phyloP scores from a whole-genome alignment of 92 coral and sea anemone species.

The Palythoa heliodiscus region DNA sequence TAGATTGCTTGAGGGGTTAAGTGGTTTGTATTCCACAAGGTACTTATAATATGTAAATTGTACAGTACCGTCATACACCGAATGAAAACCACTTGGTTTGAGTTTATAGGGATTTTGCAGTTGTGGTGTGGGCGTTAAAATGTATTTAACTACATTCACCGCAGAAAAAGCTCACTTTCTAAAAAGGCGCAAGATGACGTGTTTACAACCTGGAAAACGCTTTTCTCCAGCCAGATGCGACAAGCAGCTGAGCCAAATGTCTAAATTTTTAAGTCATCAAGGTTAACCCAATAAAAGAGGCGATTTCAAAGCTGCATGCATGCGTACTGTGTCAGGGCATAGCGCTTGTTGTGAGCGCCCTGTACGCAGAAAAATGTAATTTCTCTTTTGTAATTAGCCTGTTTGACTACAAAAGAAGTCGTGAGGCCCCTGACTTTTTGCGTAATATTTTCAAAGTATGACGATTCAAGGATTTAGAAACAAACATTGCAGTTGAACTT shows the following conservation, averaged over 20 bases:
- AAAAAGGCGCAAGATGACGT: background rate
- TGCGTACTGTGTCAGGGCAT: background rate
- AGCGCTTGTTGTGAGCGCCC: background rate
- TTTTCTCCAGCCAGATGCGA: background rate
- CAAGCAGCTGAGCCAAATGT: background rate
- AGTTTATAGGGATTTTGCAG: background rate
- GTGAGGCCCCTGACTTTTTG: background rate
- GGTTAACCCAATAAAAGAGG: conserved; percentile 26
- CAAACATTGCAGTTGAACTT: conserved; percentile 49
- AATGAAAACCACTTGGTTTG: background rate
- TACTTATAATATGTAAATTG: background rate
- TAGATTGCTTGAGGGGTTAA: background rate
- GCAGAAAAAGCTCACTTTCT: background rate
- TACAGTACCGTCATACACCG: background rate
- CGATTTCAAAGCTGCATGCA: background rate
- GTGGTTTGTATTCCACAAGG: background rate
- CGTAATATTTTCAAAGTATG: background rate
- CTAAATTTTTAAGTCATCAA: conserved; percentile 2
- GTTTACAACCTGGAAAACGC: conserved; percentile 1
- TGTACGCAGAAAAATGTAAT: background rate
- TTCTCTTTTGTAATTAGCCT: background rate
- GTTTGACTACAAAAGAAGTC: background rate
- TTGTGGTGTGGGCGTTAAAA: conserved; percentile 30
- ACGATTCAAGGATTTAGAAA: conserved; percentile 31
- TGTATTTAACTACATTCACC: conserved; percentile 14